These are phyloP conservation scores for Aromia moschata DNA, from an alignment of 2,888 invertebrate species.

Conservation along the genomic window DNA sequence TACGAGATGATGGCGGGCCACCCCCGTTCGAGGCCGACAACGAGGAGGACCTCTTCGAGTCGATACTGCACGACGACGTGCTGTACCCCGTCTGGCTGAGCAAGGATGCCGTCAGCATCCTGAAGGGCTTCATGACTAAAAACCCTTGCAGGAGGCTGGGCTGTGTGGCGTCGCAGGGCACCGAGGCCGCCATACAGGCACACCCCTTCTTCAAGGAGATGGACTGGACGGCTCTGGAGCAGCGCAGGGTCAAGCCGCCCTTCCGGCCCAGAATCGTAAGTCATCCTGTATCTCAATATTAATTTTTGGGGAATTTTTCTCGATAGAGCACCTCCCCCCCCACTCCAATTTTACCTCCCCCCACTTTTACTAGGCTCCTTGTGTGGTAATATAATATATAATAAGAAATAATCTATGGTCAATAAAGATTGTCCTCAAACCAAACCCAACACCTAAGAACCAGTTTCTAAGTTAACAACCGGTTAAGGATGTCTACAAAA, in stretches of 20 bases:
- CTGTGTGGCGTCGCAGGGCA: slow-evolving; percentile 78
- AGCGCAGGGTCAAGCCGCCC: slow-evolving; percentile 91
- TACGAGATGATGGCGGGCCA: slow-evolving; percentile 99
- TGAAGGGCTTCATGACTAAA: slow-evolving; percentile 98
- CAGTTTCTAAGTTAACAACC: too few relatives aligned
- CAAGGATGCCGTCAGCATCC: slow-evolving; percentile 88
- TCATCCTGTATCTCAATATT: too few relatives aligned
- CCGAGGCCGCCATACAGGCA: slow-evolving; percentile 85
- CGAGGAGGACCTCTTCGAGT: slow-evolving; percentile 99
- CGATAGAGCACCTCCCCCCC: background rate
- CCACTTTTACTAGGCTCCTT: background rate
- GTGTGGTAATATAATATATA: too few relatives aligned
- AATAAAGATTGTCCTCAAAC: too few relatives aligned
- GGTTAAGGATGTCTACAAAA: too few relatives aligned
- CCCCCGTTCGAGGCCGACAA: slow-evolving; percentile 99
- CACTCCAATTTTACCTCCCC: background rate
- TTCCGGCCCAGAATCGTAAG: slow-evolving; percentile 97
- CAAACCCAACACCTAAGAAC: too few relatives aligned
- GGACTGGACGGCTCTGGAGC: slow-evolving; percentile 95
- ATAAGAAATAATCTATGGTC: too few relatives aligned
- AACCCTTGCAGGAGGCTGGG: slow-evolving; percentile 93
- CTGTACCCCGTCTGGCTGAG: slow-evolving; percentile 97
- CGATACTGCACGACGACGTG: slow-evolving; percentile 97
- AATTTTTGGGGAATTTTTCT: too few relatives aligned
- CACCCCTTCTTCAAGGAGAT: slow-evolving; percentile 95